Percentiles rank a stretch among this genome's conserved stretches.
Evolutionary conservation across 2,113 vertebrate genomes (phyloP).

Genomic region (Hemibagrus wyckioides): DNA sequence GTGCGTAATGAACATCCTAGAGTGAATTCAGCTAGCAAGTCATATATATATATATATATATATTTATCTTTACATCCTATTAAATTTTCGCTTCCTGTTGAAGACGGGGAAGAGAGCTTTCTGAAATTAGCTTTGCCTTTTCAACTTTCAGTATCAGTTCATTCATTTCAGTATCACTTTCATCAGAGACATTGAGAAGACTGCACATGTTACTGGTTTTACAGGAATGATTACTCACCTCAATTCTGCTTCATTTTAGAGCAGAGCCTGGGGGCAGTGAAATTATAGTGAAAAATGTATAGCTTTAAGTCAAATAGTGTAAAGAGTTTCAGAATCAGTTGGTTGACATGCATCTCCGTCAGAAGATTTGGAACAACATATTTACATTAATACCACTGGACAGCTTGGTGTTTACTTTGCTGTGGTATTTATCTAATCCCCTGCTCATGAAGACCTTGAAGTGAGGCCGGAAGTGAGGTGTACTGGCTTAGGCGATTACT

Average conservation of each 20-base stretch:
- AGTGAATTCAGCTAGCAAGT: background rate
- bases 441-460: background rate
- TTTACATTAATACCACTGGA: background rate
- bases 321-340: background rate
- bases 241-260: background rate
- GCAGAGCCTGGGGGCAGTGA: background rate
- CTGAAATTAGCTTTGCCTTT: background rate
- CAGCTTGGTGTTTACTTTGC: constrained; percentile 2
- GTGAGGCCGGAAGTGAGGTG: background rate
- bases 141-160: constrained; percentile 25
- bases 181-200: background rate
- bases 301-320: background rate
- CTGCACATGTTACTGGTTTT: constrained; percentile 16
- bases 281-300: background rate
- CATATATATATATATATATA: background rate
- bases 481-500: background rate
- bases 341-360: background rate
- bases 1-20: background rate
- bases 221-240: background rate
- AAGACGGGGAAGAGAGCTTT: background rate
- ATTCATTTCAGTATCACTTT: constrained; percentile 13
- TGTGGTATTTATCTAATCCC: constrained; percentile 26
- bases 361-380: background rate
- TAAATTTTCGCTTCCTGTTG: background rate
- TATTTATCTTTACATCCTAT: background rate